Conservation (phyloP, 2,797 vertebrate species). For the Acipenser transmontanus region DNA sequence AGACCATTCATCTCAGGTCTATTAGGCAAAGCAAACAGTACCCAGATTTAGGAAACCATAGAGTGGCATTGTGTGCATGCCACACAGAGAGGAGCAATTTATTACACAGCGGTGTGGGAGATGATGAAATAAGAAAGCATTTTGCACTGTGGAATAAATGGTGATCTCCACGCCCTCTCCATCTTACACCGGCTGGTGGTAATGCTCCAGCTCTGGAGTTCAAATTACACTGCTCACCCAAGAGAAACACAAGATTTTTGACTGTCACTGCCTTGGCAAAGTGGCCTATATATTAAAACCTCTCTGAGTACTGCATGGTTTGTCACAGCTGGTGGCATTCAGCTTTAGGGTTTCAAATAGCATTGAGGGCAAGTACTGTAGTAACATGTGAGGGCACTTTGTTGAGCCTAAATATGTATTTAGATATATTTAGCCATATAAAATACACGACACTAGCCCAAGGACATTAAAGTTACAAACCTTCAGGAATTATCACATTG, state of each 20-base stretch:
- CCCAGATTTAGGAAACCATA: conserved; percentile 15
- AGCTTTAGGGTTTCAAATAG: not conserved
- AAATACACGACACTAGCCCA: too few species aligned
- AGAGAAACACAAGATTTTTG: not conserved
- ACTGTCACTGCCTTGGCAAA: not conserved
- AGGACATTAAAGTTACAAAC: too few species aligned
- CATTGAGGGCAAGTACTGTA: conserved; percentile 2
- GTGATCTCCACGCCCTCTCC: not conserved
- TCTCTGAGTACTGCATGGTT: not conserved
- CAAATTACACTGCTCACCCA: not conserved
- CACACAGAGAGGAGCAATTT: not conserved
- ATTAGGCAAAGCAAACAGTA: conserved; percentile 18
- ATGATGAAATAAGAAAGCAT: not conserved
- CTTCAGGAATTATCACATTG: too few species aligned
- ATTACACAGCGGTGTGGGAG: not conserved
- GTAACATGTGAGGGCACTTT: not conserved
- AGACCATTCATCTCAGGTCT: conserved; percentile 17
- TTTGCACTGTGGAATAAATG: not conserved
- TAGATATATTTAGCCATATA: too few species aligned
- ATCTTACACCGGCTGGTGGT: not conserved
- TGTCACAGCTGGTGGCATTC: not conserved
- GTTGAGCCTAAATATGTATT: too few species aligned
- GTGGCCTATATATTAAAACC: conserved; percentile 5
- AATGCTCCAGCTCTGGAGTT: not conserved
- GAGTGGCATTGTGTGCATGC: not conserved